phyloP scores from a whole-genome alignment of 2,888 invertebrate species.

The Julus scanicus region DNA sequence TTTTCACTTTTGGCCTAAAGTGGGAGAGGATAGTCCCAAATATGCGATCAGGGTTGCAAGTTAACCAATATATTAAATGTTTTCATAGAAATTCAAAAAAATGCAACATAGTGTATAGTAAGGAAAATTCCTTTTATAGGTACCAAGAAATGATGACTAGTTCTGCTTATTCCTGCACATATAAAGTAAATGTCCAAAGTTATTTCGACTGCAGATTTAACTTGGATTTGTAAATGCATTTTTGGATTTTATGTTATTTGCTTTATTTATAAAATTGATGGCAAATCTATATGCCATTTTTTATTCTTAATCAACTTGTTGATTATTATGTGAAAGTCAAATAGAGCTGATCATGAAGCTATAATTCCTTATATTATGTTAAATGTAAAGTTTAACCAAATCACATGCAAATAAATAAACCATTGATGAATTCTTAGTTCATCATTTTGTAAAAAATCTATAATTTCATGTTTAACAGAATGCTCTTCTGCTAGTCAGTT shows the following conservation, averaged over 20 bases:
- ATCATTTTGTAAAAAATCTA: background rate
- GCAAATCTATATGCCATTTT: background rate
- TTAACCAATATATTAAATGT: background rate
- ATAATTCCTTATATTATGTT: background rate
- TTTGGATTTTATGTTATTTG: background rate
- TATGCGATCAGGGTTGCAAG: background rate
- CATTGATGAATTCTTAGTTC: background rate
- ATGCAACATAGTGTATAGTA: background rate
- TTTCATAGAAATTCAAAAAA: background rate
- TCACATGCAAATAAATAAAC: background rate
- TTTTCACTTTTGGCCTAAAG: background rate
- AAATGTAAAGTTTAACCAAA: background rate
- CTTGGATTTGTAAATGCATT: background rate
- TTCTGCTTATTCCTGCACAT: background rate
- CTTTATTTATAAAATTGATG: background rate
- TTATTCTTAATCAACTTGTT: background rate
- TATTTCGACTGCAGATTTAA: background rate
- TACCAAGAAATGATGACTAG: background rate
- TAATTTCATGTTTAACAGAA: background rate
- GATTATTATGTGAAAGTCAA: background rate
- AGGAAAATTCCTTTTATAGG: background rate
- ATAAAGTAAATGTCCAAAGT: background rate
- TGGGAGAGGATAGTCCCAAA: background rate
- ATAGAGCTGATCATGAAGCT: background rate
- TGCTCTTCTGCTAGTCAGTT: constrained; percentile 21